phyloP scores from a whole-genome alignment of 64 coral and sea anemone species.

The Anthopleura sola region DNA sequence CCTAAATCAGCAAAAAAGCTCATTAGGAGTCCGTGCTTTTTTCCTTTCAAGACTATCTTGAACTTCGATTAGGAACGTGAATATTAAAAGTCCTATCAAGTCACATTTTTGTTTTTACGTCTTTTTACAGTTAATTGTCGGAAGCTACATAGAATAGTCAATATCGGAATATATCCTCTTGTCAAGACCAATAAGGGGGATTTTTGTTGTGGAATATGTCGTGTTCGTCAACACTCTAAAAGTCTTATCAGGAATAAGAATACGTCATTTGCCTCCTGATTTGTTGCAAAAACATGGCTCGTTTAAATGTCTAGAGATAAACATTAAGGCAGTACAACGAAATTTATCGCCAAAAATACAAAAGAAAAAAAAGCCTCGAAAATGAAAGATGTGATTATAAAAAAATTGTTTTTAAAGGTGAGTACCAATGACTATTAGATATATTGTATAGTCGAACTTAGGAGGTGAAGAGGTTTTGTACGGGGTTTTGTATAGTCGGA shows the following conservation, averaged over 20 bases:
- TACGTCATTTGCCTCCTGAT: background rate
- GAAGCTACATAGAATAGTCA: conserved; percentile 11
- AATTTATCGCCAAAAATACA: too few species aligned
- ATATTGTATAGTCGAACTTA: background rate
- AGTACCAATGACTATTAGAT: background rate
- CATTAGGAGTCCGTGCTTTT: background rate
- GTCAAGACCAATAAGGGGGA: background rate
- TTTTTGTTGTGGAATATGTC: conserved; percentile 11
- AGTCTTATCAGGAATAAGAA: background rate
- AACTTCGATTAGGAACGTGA: background rate
- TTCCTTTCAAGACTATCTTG: background rate
- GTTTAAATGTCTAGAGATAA: background rate
- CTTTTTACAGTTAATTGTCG: conserved; percentile 16
- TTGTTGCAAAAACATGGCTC: background rate
- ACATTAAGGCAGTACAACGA: background rate
- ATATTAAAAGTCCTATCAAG: background rate
- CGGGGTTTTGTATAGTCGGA: too few species aligned
- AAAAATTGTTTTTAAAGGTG: background rate
- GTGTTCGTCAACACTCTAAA: background rate
- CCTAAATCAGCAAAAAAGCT: background rate
- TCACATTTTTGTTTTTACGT: background rate
- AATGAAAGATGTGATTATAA: too few species aligned
- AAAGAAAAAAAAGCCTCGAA: too few species aligned
- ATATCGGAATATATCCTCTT: background rate
- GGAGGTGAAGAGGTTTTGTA: too few species aligned